phyloP scores from a whole-genome alignment of 2,113 vertebrate species.

The Ochotona curzoniae region DNA sequence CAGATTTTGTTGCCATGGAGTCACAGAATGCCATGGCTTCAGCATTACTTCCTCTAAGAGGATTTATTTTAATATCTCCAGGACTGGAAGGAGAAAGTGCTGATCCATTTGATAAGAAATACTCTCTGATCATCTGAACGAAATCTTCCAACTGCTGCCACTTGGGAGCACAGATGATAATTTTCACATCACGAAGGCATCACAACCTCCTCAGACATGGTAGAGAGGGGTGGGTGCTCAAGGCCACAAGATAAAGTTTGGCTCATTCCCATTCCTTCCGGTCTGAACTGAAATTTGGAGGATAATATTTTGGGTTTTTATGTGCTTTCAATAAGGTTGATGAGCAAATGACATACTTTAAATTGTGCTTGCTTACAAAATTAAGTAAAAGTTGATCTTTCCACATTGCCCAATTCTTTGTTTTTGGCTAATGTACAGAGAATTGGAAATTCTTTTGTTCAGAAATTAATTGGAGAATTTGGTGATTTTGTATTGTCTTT shows the following conservation, averaged over 20 bases:
- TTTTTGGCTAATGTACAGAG: slow-evolving; percentile 44
- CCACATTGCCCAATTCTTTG: background rate
- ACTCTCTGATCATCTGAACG: no score
- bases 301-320: background rate
- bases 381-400: background rate
- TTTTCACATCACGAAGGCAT: background rate
- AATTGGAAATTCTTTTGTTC: background rate
- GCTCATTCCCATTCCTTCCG: background rate
- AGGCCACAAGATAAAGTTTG: background rate
- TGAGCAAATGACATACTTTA: background rate
- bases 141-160: no score
- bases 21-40: background rate
- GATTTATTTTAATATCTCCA: background rate
- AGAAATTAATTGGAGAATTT: slow-evolving; percentile 26
- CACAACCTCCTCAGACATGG: background rate
- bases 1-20: background rate
- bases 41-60: background rate
- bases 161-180: background rate
- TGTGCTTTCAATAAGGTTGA: slow-evolving; percentile 5
- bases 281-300: slow-evolving; percentile 14
- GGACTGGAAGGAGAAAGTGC: background rate
- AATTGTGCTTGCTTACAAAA: background rate
- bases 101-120: background rate
- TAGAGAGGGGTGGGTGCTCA: background rate
- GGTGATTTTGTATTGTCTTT: slow-evolving; percentile 58